Base-by-base conservation (phyloP, 2,797 vertebrate genomes). In the Onychomys torridus region DNA sequence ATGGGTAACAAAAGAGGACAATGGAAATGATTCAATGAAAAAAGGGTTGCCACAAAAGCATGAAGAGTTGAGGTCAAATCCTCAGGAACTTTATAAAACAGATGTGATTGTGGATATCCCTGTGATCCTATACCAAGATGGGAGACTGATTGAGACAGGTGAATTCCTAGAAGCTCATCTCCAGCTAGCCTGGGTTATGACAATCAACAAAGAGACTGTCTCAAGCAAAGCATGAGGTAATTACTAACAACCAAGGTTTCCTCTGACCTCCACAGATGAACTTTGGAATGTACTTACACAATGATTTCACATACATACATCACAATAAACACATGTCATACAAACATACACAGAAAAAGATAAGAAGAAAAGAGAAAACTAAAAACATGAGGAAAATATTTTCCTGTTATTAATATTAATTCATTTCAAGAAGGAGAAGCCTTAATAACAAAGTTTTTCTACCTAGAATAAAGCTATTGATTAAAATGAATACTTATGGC, bases 401-500 rank as follows among this genome's bases (percentile, higher is more conserved):
- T 55, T 19, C 8, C 21, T 59, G 65, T 75, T 93, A 59, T 29
- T 94, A 93, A 32, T 65, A 95, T 49, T 88, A 88, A 94, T 89
- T 91, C 27, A 77, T 82, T 61, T 79, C 95, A 97, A 93, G 73
- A 85, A n/a, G 32, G 13, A 52, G 49, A 94, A 73, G 32, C 90
- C 95, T 88, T n/a, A 73, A 90, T 55, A 29, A 91, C 59, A 86
- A 92, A 63, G 10, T 82, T 92, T 9, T 79, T 96, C 97, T 55
- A 94, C 34, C 29, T 57, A 65, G 29, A 95, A 14, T 52, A 69
- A 97, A 93, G 37, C 5, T 92, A 89, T 52, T 95, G 73, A 92
- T 96, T 89, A 23, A 81, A 83, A 90, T 65, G 79, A 89, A 67
- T 63, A 17, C 92, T 96, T 96, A 93, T 87, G 84, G 17, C 40